phyloP scores from a whole-genome alignment of 2,888 invertebrate genomes.

The Myopa tessellatipennis region DNA sequence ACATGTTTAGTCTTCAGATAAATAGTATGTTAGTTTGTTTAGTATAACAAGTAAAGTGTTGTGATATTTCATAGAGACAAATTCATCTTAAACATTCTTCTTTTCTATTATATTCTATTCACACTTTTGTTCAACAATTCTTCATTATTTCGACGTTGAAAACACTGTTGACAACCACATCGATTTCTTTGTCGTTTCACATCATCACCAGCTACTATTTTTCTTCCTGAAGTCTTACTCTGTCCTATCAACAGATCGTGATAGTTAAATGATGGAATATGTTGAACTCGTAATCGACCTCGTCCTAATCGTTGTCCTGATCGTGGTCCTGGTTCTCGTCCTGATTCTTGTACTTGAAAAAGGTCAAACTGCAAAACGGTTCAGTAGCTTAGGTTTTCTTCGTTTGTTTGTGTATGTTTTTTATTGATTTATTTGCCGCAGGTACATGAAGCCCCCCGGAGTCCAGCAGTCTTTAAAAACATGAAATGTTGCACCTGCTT shows the following conservation, averaged over 20 bases:
- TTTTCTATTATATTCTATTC: not conserved
- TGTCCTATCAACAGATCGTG: too few relatives aligned
- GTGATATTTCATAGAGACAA: too few relatives aligned
- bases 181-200: too few relatives aligned
- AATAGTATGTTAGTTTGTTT: too few relatives aligned
- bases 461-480: not conserved
- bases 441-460: not conserved
- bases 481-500: slow-evolving; percentile 25
- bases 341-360: not conserved
- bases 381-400: slow-evolving; percentile 12
- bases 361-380: slow-evolving; percentile 1
- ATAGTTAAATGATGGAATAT: too few relatives aligned
- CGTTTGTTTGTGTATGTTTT: slow-evolving; percentile 12
- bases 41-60: not conserved
- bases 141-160: too few relatives aligned
- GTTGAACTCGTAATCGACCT: too few relatives aligned
- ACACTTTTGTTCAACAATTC: too few relatives aligned
- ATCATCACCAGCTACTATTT: too few relatives aligned
- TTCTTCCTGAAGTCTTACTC: too few relatives aligned
- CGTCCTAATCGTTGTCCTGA: too few relatives aligned
- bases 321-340: too few relatives aligned
- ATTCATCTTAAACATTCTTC: not conserved
- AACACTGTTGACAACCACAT: not conserved
- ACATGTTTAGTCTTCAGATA: not conserved
- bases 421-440: slow-evolving; percentile 35